Evolutionary conservation across 1,140 invertebrate species (phyloP), one percentile per base, ranked within the genome.

Genomic region (Chlorops oryzae): DNA sequence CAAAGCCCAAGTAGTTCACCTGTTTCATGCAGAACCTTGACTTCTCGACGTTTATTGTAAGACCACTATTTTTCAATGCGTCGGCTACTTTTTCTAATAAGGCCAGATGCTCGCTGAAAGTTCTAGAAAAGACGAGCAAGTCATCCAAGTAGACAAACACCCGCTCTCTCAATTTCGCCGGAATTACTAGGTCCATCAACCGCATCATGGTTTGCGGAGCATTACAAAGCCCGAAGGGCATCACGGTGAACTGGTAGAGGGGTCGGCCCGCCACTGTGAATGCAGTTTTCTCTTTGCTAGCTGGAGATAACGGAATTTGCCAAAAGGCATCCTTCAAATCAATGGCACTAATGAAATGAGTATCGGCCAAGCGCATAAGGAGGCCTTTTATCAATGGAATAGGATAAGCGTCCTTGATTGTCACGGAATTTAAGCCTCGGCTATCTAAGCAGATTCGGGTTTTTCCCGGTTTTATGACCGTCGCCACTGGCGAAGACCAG

Each of bases 1-100:
- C 39, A 23, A 38, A 55, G 5, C 51, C 52, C 7, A 52, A 23
- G 13, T 51, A 56, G 35, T 45, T 20, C 22, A 52, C 20, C 23
- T 68, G 52, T 15, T 41, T 50, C 22, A 58, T 43, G 15, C 56
- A 66, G 51, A 78, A 77, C 24, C 70, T 50, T 39, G 61, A 70
- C 59, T 77, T 76, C 48, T 62, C 49, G 2, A 72, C 52, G 27
- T 75, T 77, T 3, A 78, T 59, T 23, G 73, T 78, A 1, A 80
- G 47, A 23, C 63, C 61, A 10, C 71, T 65, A n/a, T 56, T 47
- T 20, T 51, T 47, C 3, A 78, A 51, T 17, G 59, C 52, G 9
- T 63, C 41, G 4, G 75, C 58, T 3, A 79, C 62, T 23, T 56
- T 39, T n/a, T 48, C 21, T 1, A 78, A 23, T 27, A 71, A 47